A percentile compares a stretch with the other conserved stretches of the same genome.
These are phyloP conservation scores for Okapia johnstoni DNA, from an alignment of 2,113 vertebrate species.

Conservation along the genomic window DNA sequence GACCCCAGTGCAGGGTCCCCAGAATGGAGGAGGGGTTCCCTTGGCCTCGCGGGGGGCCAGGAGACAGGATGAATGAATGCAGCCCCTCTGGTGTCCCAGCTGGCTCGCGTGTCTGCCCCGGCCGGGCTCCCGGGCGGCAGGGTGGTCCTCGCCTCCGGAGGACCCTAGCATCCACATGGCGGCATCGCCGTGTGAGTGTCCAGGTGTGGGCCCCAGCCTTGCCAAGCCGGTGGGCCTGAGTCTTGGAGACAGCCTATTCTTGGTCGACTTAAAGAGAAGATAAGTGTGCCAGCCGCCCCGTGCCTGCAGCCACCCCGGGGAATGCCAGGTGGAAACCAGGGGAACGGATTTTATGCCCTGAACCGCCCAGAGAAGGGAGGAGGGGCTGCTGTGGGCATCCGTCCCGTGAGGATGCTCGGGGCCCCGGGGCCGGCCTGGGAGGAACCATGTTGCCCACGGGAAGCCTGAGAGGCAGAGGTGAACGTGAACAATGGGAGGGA, in stretches of 20 bases:
- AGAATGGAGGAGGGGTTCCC: too few species aligned
- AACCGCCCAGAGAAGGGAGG: background rate
- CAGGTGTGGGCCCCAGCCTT: rapidly evolving
- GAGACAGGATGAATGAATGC: rapidly evolving
- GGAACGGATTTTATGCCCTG: rapidly evolving
- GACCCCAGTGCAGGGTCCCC: background rate
- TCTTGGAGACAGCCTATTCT: background rate
- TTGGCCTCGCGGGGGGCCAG: rapidly evolving
- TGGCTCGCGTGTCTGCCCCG: rapidly evolving
- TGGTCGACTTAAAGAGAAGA: background rate
- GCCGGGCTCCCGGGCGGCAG: rapidly evolving
- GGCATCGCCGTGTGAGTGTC: background rate
- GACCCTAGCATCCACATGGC: background rate
- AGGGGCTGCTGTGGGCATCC: rapidly evolving
- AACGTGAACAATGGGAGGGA: rapidly evolving
- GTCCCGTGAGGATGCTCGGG: rapidly evolving
- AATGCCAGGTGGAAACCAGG: rapidly evolving
- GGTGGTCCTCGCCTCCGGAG: background rate
- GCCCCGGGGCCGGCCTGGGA: background rate
- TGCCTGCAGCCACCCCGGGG: rapidly evolving
- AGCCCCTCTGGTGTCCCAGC: rapidly evolving
- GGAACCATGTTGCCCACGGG: background rate
- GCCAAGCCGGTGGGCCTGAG: rapidly evolving
- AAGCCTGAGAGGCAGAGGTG: rapidly evolving
- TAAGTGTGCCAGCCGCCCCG: rapidly evolving